Percentiles rank a stretch among this genome's conserved stretches.
phyloP scores from a whole-genome alignment of 2,888 invertebrate genomes.

The Teinopalpus imperialis region DNA sequence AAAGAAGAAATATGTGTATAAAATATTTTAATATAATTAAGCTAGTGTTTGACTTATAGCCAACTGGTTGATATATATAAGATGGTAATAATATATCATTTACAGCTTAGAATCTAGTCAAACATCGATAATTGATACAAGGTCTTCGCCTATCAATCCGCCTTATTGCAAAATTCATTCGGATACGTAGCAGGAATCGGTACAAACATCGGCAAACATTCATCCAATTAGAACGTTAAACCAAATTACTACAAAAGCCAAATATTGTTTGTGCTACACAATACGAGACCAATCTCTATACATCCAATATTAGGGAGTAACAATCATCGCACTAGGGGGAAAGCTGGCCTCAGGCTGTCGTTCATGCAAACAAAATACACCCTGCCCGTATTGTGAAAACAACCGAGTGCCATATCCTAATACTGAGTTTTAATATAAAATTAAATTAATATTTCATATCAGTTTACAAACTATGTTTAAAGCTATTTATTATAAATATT shows the following conservation, averaged over 20 bases:
- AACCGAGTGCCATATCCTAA: constrained; percentile 10
- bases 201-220: constrained; percentile 48
- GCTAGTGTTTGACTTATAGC: too few species aligned
- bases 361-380: constrained; percentile 35
- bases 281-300: constrained; percentile 63
- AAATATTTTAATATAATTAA: too few species aligned
- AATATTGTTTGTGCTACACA: constrained; percentile 68
- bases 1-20: too few species aligned
- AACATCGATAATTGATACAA: not conserved
- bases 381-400: constrained; percentile 27
- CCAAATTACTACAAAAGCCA: constrained; percentile 66
- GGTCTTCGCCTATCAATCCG: constrained; percentile 3
- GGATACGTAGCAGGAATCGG: constrained; percentile 37
- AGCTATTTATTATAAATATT: too few species aligned
- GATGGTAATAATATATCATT: too few species aligned
- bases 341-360: constrained; percentile 39
- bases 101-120: too few species aligned
- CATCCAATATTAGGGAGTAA: constrained; percentile 56
- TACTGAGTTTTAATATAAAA: not conserved
- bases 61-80: too few species aligned
- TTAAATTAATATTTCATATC: too few species aligned
- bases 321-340: constrained; percentile 41
- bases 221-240: constrained; percentile 62
- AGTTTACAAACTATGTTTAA: too few species aligned
- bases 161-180: constrained; percentile 30